phyloP scores from a whole-genome alignment of 2,113 vertebrate species.

The Canis aureus region DNA sequence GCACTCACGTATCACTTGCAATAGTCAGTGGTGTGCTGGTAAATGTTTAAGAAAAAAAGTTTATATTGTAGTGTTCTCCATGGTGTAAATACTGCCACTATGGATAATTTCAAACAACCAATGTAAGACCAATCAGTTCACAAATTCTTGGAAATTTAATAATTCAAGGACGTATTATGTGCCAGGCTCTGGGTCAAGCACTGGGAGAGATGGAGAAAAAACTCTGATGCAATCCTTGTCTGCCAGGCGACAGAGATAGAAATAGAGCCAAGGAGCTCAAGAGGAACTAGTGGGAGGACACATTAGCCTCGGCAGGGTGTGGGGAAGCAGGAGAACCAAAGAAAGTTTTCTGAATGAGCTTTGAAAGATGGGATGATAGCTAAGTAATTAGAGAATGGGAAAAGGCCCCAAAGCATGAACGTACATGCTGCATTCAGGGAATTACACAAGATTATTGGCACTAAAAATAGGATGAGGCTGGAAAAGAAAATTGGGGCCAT shows the following conservation, averaged over 20 bases:
- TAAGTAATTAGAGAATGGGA: not conserved
- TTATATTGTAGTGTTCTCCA: not conserved
- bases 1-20: no score
- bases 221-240: not conserved
- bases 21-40: not conserved
- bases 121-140: not conserved
- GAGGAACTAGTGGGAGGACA: not conserved
- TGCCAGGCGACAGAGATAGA: not conserved
- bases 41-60: not conserved
- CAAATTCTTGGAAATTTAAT: conserved; percentile 29
- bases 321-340: not conserved
- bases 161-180: not conserved
- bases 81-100: not conserved
- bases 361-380: not conserved
- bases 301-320: not conserved
- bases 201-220: not conserved
- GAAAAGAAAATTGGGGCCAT: not conserved
- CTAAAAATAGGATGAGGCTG: not conserved
- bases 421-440: not conserved
- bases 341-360: not conserved
- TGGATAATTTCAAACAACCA: conserved; percentile 6
- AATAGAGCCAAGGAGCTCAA: not conserved
- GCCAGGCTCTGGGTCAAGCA: not conserved
- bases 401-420: not conserved
- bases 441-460: not conserved